phyloP scores from a whole-genome alignment of 2,797 vertebrate genomes.

The Gadopsis marmoratus region DNA sequence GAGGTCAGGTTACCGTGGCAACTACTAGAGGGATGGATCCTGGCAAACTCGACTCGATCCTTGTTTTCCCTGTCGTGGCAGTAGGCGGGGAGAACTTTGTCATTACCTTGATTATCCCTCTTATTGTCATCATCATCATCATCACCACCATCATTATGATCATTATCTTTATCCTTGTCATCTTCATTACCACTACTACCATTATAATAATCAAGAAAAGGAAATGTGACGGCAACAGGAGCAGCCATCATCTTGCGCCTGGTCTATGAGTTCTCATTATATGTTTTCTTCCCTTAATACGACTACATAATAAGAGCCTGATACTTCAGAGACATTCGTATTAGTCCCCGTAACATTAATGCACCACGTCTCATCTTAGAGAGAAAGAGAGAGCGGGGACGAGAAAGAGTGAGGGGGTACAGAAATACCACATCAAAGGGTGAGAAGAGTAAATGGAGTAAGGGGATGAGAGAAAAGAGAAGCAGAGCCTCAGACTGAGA shows the following conservation, averaged over 20 bases:
- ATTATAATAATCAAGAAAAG: conserved; percentile 79
- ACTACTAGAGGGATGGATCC: conserved; percentile 92
- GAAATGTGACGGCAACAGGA: conserved; percentile 72
- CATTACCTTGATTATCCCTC: conserved; percentile 78
- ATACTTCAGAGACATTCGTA: conserved; percentile 82
- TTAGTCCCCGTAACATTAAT: conserved; percentile 82
- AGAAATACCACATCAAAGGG: conserved; percentile 81
- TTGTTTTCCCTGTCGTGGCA: conserved; percentile 90
- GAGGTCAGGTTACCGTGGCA: conserved; percentile 95
- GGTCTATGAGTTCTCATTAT: conserved; percentile 77
- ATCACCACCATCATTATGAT: conserved; percentile 71
- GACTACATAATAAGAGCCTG: conserved; percentile 81
- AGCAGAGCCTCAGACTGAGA: conserved; percentile 53
- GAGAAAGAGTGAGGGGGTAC: conserved; percentile 52
- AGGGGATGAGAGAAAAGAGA: conserved; percentile 65
- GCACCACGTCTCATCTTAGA: conserved; percentile 75
- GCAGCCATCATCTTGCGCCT: conserved; percentile 70
- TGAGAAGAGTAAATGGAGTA: conserved; percentile 79
- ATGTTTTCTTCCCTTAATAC: conserved; percentile 81
- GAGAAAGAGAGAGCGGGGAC: conserved; percentile 57
- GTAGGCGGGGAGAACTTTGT: conserved; percentile 65
- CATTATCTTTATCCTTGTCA: conserved; percentile 78
- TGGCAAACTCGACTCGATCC: conserved; percentile 94
- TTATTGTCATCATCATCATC: conserved; percentile 66
- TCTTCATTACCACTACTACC: conserved; percentile 77